Percentiles rank a stretch among this genome's conserved stretches.
Conservation (phyloP, 2,888 invertebrate species). For the Actias luna region DNA sequence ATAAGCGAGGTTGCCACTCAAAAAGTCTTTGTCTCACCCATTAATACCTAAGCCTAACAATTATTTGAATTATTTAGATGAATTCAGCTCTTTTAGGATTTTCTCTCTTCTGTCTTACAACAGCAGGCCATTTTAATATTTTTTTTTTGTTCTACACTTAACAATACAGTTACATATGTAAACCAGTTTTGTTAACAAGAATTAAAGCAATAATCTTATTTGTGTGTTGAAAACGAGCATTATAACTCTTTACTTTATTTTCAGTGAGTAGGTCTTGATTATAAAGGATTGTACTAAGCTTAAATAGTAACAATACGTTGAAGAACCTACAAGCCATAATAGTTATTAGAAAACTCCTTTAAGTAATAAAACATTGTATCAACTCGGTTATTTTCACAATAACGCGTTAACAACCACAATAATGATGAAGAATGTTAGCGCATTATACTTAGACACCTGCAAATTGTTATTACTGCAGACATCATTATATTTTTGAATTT, state of each 20-base stretch:
- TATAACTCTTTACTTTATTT: not conserved
- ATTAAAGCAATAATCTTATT: not conserved
- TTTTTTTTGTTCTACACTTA: too few species aligned
- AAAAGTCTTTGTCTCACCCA: too few species aligned
- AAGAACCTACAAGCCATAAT: conserved; percentile 29
- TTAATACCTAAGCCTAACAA: too few species aligned
- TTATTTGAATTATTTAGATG: too few species aligned
- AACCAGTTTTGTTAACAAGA: too few species aligned
- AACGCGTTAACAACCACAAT: conserved; percentile 33
- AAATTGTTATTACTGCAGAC: conserved; percentile 18
- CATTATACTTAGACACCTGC: conserved; percentile 30
- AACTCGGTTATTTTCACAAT: conserved; percentile 34
- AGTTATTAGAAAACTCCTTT: conserved; percentile 40
- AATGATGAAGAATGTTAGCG: conserved; percentile 33
- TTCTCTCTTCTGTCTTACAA: too few species aligned
- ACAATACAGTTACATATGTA: too few species aligned
- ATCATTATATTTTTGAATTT: not conserved
- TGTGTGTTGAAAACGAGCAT: not conserved
- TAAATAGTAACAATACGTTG: conserved; percentile 1
- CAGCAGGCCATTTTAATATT: too few species aligned
- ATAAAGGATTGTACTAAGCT: not conserved
- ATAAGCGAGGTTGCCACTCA: too few species aligned
- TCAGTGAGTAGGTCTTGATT: not conserved
- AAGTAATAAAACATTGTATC: conserved; percentile 28
- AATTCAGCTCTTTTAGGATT: too few species aligned